Percentiles rank a stretch among this genome's conserved stretches.
These are phyloP conservation scores for Helarctos malayanus DNA, from an alignment of 2,797 vertebrate species.

Conservation along the genomic window DNA sequence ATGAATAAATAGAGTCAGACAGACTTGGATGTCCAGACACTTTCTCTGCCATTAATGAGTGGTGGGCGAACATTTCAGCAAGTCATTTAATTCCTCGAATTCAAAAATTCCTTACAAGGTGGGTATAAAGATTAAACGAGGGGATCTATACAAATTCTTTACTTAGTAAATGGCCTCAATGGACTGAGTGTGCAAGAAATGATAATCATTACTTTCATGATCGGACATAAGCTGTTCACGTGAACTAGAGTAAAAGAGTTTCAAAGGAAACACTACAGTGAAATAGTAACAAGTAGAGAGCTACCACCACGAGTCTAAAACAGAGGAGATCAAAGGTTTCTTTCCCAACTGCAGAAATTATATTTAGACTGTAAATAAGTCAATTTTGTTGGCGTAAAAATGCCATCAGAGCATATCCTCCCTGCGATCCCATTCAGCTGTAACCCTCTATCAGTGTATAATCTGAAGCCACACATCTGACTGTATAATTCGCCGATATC, in stretches of 20 bases:
- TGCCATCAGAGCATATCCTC: background rate
- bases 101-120: background rate
- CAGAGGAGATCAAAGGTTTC: background rate
- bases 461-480: background rate
- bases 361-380: background rate
- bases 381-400: background rate
- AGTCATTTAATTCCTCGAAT: constrained; percentile 31
- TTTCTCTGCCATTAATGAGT: background rate
- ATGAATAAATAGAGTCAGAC: background rate
- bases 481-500: background rate
- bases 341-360: background rate
- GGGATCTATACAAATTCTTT: background rate
- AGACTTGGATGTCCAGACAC: background rate
- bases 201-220: constrained; percentile 4
- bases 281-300: background rate
- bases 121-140: constrained; percentile 45
- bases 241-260: background rate
- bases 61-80: constrained; percentile 51
- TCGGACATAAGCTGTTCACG: background rate
- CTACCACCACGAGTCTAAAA: background rate
- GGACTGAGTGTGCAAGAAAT: constrained; percentile 41
- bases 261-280: background rate
- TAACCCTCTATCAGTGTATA: background rate
- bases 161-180: constrained; percentile 53
- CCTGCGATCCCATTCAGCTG: background rate